Evolutionary conservation across 2,888 invertebrate genomes (phyloP).

Genomic region (Heliconius sara): DNA sequence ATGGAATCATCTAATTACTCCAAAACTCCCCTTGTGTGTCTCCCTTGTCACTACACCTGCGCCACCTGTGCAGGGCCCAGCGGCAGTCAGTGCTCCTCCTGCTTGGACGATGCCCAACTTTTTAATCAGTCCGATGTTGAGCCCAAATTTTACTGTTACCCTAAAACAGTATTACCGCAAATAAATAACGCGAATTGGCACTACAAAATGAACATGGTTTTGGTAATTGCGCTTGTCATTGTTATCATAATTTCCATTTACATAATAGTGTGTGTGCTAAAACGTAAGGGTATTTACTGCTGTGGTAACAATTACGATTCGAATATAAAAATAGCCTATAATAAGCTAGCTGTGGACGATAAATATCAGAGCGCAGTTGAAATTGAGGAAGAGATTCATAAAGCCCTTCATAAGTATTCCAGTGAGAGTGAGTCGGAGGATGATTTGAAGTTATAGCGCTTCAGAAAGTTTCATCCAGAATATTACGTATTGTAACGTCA

Average conservation of each 20-base stretch:
- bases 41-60: conserved; percentile 90
- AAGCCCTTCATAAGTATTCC: conserved; percentile 66
- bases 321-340: conserved; percentile 69
- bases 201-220: conserved; percentile 72
- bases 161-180: conserved; percentile 72
- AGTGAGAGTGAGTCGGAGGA: conserved; percentile 77
- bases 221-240: conserved; percentile 66
- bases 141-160: conserved; percentile 79
- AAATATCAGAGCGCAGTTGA: conserved; percentile 71
- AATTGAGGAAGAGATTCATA: conserved; percentile 74
- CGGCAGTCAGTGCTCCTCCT: conserved; percentile 87
- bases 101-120: conserved; percentile 86
- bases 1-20: conserved; percentile 62
- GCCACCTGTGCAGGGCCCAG: conserved; percentile 87
- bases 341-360: conserved; percentile 73
- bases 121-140: conserved; percentile 71
- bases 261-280: conserved; percentile 60
- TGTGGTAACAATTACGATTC: conserved; percentile 64
- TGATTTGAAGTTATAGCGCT: conserved; percentile 72
- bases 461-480: conserved; percentile 60
- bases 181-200: conserved; percentile 76
- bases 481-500: conserved; percentile 65
- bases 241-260: conserved; percentile 63
- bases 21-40: conserved; percentile 79
- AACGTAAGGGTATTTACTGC: conserved; percentile 56